Evolutionary conservation across 1,140 invertebrate species (phyloP).

Genomic region (Scaptomyza pallida): DNA sequence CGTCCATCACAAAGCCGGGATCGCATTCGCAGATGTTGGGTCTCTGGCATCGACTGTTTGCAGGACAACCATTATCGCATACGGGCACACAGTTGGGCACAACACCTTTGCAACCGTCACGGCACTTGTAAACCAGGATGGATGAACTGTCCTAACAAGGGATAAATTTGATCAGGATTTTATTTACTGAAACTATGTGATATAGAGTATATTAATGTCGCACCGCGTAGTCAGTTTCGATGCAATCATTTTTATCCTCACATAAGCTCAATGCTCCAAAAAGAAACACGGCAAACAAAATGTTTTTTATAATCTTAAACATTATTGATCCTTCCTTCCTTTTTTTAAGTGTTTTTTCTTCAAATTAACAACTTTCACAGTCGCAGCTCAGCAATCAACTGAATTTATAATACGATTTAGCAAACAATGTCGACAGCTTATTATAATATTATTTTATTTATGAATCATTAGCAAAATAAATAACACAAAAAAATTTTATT

Average conservation of each 20-base stretch:
- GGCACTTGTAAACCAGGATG: not conserved
- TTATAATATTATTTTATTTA: too few relatives aligned
- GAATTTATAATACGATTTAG: not conserved
- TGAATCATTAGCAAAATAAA: too few relatives aligned
- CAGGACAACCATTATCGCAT: too few relatives aligned
- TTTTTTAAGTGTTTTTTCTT: too few relatives aligned
- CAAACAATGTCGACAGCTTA: not conserved
- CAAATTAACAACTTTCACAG: not conserved
- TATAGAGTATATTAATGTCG: too few relatives aligned
- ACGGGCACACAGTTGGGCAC: too few relatives aligned
- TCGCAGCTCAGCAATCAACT: not conserved
- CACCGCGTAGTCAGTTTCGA: not conserved
- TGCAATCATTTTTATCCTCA: not conserved
- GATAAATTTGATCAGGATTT: not conserved
- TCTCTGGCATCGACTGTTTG: not conserved
- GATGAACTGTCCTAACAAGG: not conserved
- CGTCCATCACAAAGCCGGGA: not conserved
- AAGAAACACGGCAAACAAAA: not conserved
- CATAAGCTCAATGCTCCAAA: not conserved
- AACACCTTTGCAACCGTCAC: constrained; percentile 10
- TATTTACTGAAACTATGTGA: not conserved
- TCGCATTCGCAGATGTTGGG: constrained; percentile 10
- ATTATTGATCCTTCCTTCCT: not conserved
- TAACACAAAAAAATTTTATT: too few relatives aligned
- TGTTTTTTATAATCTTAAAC: not conserved